phyloP scores from a whole-genome alignment of 2,113 vertebrate species.

The Calonectris borealis region DNA sequence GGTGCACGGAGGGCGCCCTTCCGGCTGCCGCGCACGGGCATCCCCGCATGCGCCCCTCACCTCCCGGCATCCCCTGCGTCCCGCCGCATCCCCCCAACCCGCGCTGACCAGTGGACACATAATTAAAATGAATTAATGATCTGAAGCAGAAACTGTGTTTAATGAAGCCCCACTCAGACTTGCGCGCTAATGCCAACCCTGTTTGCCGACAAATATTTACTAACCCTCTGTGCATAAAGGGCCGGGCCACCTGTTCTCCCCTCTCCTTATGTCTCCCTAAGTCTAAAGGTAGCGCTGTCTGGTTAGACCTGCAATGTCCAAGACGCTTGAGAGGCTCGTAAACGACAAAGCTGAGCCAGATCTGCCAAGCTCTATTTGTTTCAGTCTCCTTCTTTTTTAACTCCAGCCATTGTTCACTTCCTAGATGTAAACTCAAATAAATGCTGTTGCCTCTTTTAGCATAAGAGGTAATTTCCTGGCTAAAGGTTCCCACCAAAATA shows the following conservation, averaged over 20 bases:
- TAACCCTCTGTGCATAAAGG: conserved; percentile 11
- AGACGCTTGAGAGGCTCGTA: neutral
- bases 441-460: conserved; percentile 8
- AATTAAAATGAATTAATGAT: conserved; percentile 70
- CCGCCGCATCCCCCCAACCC: neutral
- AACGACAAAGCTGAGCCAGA: neutral
- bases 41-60: neutral
- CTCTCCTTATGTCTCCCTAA: neutral
- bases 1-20: neutral
- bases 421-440: conserved; percentile 22
- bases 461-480: conserved; percentile 31
- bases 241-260: conserved; percentile 51
- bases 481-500: neutral
- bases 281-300: neutral
- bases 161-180: conserved; percentile 57
- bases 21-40: neutral
- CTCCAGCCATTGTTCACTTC: conserved; percentile 24
- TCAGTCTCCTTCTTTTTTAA: neutral
- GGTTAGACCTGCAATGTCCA: neutral
- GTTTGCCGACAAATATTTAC: conserved; percentile 64
- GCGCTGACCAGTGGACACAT: conserved; percentile 18
- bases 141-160: conserved; percentile 70
- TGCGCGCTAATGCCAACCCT: conserved; percentile 27
- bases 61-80: neutral
- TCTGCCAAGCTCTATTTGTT: conserved; percentile 20